Evolutionary conservation across 2,797 vertebrate genomes (phyloP), one percentile per base, ranked within the genome.

Genomic region (Intellagama lesueurii): DNA sequence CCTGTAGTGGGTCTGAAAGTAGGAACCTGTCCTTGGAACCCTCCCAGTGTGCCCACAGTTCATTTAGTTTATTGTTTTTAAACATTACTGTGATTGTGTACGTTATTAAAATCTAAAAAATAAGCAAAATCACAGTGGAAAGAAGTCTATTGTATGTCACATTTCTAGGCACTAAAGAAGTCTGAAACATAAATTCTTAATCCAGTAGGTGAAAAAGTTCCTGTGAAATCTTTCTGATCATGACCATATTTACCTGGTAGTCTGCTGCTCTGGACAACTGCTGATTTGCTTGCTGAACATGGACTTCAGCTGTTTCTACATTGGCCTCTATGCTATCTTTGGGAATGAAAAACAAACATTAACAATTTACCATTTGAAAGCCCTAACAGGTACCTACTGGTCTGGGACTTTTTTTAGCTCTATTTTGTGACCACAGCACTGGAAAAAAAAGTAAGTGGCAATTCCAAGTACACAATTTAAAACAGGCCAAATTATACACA

Each of bases 281-380:
- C 92, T 99, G 98, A 79, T 97, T 98, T 90, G 97, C 99, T 78
- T 95, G 98, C 83, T 99, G 98, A 88, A 99, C 98, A 0, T 97
- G 96, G 35, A 97, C 96, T 0, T 99, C 98, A 24, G 98, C 96
- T 47, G 30, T 98, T 96, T 99, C 98, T 92, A 99, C 98, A 0
- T 99, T 99, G 95, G 99, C 98, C 94, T 99, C 98, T 97, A 99
- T 99, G 92, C 98, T 98, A 92, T 98, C 98, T 98, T 94, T 94
- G 95, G 83, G 88, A 87, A 72, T 26, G 17, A 77, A 76, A 12
- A 86, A 83, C 73, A 56, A 72, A 0, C 26, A 47, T 64, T 80
- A 64, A 47, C n/a, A 40, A 28, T 64, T 66, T 69, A 14, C 28
- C 26, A 70, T 47, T 14, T 86, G 68, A 81, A 78, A 26, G 1